These are phyloP conservation scores for Luehdorfia chinensis DNA, from an alignment of 1,140 invertebrate species.

Conservation along the genomic window DNA sequence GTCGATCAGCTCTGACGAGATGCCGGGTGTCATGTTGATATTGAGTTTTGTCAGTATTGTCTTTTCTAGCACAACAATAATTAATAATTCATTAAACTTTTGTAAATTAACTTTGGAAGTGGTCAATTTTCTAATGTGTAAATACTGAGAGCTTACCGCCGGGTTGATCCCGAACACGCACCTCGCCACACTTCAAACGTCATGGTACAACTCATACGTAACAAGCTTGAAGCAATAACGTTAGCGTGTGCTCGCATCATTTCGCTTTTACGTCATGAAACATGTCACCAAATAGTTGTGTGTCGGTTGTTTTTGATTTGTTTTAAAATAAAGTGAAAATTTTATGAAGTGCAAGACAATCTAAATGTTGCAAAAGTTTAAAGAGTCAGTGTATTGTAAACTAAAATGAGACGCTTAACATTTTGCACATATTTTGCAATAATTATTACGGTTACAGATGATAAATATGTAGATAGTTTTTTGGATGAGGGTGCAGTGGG, in stretches of 20 bases:
- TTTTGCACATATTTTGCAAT: slow-evolving; percentile 76
- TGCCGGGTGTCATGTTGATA: slow-evolving; percentile 18
- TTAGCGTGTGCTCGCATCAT: slow-evolving; percentile 61
- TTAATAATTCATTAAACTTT: slow-evolving; percentile 59
- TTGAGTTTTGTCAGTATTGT: slow-evolving; percentile 56
- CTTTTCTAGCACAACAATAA: slow-evolving; percentile 65
- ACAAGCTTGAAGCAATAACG: slow-evolving; percentile 67
- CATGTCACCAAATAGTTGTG: slow-evolving; percentile 67
- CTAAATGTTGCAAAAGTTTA: slow-evolving; percentile 63
- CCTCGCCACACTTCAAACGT: slow-evolving; percentile 54
- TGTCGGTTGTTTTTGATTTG: slow-evolving; percentile 64
- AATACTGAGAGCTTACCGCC: slow-evolving; percentile 73
- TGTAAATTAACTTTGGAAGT: slow-evolving; percentile 73
- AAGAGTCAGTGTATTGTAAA: slow-evolving; percentile 70
- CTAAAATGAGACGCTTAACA: slow-evolving; percentile 70
- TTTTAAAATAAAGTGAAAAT: slow-evolving; percentile 56
- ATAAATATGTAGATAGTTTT: slow-evolving; percentile 68
- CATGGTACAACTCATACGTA: slow-evolving; percentile 47
- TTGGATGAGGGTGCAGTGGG: slow-evolving; percentile 32
- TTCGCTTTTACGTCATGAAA: slow-evolving; percentile 63
- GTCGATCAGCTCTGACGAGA: background rate
- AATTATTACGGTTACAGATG: slow-evolving; percentile 63
- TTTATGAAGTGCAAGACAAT: slow-evolving; percentile 59
- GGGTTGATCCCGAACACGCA: slow-evolving; percentile 68
- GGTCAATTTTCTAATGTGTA: slow-evolving; percentile 74